Evolutionary conservation across 2,113 vertebrate genomes (phyloP).

Genomic region (Tragulus kanchil): DNA sequence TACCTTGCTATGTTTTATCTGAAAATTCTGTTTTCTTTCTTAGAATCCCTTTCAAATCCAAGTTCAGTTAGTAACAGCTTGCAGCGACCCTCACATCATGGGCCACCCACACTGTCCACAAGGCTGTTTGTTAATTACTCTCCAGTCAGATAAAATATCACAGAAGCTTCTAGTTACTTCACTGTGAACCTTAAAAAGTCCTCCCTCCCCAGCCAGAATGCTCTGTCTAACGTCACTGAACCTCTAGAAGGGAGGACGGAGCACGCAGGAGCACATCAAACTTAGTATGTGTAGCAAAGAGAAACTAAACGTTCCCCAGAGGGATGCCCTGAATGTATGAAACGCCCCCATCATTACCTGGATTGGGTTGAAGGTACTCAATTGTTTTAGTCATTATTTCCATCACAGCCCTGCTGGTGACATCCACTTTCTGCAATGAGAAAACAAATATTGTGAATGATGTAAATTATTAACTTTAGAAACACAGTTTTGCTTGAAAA

Average conservation of each 20-base stretch:
- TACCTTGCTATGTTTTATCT: not conserved
- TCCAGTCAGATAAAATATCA: not conserved
- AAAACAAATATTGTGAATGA: conserved; percentile 58
- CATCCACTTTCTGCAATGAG: conserved; percentile 94
- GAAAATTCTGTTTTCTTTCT: not conserved
- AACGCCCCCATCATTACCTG: conserved; percentile 89
- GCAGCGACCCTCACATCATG: not conserved
- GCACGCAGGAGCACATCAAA: not conserved
- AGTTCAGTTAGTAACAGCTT: not conserved
- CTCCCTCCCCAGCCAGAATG: not conserved
- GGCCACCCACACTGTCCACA: not conserved
- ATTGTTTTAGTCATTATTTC: conserved; percentile 99
- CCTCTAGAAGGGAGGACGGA: not conserved
- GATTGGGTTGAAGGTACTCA: conserved; percentile 99
- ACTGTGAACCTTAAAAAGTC: not conserved
- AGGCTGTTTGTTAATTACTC: not conserved
- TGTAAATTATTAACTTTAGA: not conserved
- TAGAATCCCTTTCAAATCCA: conserved; percentile 16
- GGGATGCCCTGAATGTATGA: not conserved
- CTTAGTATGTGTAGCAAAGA: not conserved
- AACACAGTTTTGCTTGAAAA: not conserved
- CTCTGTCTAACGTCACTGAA: not conserved
- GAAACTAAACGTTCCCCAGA: not conserved
- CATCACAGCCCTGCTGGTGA: conserved; percentile 95
- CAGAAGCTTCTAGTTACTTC: not conserved